Conservation (phyloP, 64 coral and sea anemone genomes). For the Montipora foliosa region DNA sequence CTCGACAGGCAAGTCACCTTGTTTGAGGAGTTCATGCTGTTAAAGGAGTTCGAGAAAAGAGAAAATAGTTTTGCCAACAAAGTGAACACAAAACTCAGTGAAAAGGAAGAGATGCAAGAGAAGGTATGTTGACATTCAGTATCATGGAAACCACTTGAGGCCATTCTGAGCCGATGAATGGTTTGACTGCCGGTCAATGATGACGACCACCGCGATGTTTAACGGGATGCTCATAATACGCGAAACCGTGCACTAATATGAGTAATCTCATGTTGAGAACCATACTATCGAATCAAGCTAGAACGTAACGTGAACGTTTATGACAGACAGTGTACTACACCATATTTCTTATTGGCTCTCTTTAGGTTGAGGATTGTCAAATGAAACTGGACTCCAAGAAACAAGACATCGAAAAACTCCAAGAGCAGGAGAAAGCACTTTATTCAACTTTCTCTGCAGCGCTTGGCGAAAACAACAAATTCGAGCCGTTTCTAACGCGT, state of each 20-base stretch:
- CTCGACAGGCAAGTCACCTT: conserved; percentile 88
- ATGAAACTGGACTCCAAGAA: conserved; percentile 91
- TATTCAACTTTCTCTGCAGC: conserved; percentile 79
- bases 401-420: conserved; percentile 91
- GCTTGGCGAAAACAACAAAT: conserved; percentile 98
- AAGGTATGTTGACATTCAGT: conserved; percentile 55
- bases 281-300: too few species aligned
- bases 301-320: not conserved
- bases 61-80: conserved; percentile 96
- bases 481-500: conserved; percentile 91
- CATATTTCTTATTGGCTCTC: not conserved
- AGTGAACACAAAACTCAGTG: conserved; percentile 89
- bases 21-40: conserved; percentile 96
- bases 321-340: not conserved
- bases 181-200: too few species aligned
- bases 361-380: conserved; percentile 95
- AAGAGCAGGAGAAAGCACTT: conserved; percentile 95
- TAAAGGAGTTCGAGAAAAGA: conserved; percentile 99
- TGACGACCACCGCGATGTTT: too few species aligned
- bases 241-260: too few species aligned
- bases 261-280: too few species aligned
- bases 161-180: not conserved
- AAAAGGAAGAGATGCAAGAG: conserved; percentile 97
- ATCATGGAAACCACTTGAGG: not conserved
- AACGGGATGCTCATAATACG: too few species aligned